Conservation (phyloP, 2,888 invertebrate species). For the Endotricha flammealis region DNA sequence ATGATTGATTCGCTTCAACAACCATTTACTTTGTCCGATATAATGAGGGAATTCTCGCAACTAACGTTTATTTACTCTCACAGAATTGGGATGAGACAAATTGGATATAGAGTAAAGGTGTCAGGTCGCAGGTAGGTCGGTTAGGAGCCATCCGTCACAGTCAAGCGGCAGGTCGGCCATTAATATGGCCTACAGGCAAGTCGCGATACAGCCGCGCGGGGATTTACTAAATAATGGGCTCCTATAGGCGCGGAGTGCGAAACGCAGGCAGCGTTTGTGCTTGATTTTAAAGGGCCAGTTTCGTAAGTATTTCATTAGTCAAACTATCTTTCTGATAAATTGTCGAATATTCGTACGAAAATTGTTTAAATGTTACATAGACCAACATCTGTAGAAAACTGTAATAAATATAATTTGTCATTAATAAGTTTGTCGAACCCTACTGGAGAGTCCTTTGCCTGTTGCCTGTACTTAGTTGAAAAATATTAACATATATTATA, state of each 20-base stretch:
- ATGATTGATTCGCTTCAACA: too few species aligned
- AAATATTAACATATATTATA: too few species aligned
- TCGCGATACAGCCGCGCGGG: conserved; percentile 24
- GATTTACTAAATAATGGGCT: conserved; percentile 24
- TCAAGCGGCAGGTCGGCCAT: conserved; percentile 33
- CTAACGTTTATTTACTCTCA: conserved; percentile 1
- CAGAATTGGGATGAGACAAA: conserved; percentile 21
- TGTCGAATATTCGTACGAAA: too few species aligned
- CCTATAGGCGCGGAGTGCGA: conserved; percentile 1
- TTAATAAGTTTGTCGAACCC: too few species aligned
- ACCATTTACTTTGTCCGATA: background rate
- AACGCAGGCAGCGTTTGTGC: background rate
- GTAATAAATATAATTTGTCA: too few species aligned
- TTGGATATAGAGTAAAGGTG: conserved; percentile 22
- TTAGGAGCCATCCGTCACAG: conserved; percentile 34
- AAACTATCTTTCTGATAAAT: too few species aligned
- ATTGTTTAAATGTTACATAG: too few species aligned
- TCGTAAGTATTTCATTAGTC: too few species aligned
- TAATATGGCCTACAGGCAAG: conserved; percentile 30
- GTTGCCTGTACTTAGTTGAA: too few species aligned
- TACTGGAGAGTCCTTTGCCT: too few species aligned
- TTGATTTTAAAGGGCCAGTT: too few species aligned
- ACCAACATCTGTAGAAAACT: too few species aligned
- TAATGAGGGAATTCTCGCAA: background rate
- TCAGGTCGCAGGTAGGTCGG: conserved; percentile 26